Percentiles rank a stretch among this genome's conserved stretches.
Conservation (phyloP, 2,888 invertebrate genomes). For the Chalcosyrphus nemorum region DNA sequence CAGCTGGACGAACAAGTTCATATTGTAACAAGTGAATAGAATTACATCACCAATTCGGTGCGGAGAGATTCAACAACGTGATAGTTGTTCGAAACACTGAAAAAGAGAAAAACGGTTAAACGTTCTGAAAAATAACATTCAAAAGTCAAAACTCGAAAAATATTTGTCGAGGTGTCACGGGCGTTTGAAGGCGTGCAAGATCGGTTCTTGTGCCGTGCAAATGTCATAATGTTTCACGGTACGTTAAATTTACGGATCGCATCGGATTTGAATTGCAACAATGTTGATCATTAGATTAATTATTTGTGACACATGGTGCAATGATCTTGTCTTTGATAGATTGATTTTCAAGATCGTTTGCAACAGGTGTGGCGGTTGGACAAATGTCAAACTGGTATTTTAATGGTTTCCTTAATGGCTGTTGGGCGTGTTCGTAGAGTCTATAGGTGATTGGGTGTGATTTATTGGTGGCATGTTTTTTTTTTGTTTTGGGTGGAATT, state of each 20-base stretch:
- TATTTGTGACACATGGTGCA: constrained; percentile 55
- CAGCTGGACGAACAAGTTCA: constrained; percentile 65
- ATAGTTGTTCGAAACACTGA: constrained; percentile 5
- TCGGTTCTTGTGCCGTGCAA: not conserved
- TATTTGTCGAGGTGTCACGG: not conserved
- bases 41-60: constrained; percentile 64
- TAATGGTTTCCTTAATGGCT: constrained; percentile 66
- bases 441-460: constrained; percentile 41
- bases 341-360: constrained; percentile 67
- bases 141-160: too few relatives aligned
- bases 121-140: constrained; percentile 9
- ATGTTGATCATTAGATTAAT: constrained; percentile 61
- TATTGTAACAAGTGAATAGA: constrained; percentile 51
- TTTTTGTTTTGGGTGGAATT: not conserved
- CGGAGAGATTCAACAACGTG: constrained; percentile 39
- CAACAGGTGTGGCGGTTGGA: constrained; percentile 62
- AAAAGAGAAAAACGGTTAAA: constrained; percentile 32
- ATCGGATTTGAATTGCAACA: constrained; percentile 38
- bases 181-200: constrained; percentile 28
- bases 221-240: constrained; percentile 49
- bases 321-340: constrained; percentile 60
- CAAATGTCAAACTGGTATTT: constrained; percentile 67
- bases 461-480: constrained; percentile 44
- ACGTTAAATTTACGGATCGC: constrained; percentile 18
- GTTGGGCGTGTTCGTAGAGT: constrained; percentile 43